These are phyloP conservation scores for Centroberyx gerrardi DNA, from an alignment of 2,797 vertebrate genomes.

Conservation along the genomic window DNA sequence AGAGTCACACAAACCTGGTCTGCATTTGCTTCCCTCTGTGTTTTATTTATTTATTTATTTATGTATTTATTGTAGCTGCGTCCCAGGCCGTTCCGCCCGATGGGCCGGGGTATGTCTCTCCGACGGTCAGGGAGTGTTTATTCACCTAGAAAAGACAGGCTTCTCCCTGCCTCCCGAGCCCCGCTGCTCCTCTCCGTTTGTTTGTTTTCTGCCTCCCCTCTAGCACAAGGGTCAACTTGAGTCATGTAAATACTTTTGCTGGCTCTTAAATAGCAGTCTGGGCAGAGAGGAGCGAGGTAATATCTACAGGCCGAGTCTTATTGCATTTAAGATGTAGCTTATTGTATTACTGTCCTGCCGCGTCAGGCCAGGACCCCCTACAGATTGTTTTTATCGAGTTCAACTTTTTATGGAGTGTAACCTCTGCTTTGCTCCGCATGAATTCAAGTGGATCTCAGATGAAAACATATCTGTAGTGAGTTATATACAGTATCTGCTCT, in stretches of 20 bases:
- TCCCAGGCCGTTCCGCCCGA: constrained; percentile 21
- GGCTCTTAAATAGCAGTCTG: constrained; percentile 57
- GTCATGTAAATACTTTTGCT: constrained; percentile 69
- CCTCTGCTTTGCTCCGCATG: constrained; percentile 10
- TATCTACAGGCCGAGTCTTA: constrained; percentile 48
- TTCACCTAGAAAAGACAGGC: constrained; percentile 42
- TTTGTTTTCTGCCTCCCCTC: constrained; percentile 54
- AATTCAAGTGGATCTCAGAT: constrained; percentile 24
- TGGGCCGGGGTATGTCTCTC: constrained; percentile 14
- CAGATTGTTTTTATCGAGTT: constrained; percentile 49
- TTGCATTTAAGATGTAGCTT: constrained; percentile 66
- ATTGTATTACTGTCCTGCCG: constrained; percentile 58
- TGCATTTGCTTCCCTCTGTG: constrained; percentile 15
- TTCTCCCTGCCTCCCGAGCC: constrained; percentile 35
- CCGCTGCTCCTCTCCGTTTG: constrained; percentile 48
- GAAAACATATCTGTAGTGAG: background rate
- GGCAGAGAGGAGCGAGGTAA: constrained; percentile 35
- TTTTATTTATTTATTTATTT: constrained; percentile 27
- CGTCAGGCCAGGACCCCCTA: constrained; percentile 21
- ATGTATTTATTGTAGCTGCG: constrained; percentile 19
- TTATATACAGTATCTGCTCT: background rate
- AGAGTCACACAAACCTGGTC: constrained; percentile 28
- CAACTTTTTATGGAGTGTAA: constrained; percentile 24
- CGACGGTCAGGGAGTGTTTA: constrained; percentile 41
- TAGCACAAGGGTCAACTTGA: constrained; percentile 61